Conservation (phyloP, 2,113 vertebrate genomes). For the Pionites leucogaster region DNA sequence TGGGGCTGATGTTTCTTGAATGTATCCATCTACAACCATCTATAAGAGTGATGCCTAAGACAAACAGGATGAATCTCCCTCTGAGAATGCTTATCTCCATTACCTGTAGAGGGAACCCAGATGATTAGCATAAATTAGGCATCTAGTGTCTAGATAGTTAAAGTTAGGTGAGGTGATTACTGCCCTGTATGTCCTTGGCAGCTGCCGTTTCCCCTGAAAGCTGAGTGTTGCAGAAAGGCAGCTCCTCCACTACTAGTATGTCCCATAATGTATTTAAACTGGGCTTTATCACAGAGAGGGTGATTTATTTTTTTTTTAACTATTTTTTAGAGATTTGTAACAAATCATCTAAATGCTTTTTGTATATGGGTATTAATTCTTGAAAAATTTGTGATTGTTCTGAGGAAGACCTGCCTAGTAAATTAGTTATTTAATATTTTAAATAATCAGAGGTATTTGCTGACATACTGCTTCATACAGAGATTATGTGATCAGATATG, state of each 20-base stretch:
- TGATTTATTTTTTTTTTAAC: neutral
- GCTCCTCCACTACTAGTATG: neutral
- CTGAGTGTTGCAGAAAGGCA: neutral
- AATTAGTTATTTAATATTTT: constrained; percentile 44
- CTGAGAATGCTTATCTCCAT: neutral
- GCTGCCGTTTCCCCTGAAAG: neutral
- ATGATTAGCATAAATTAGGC: constrained; percentile 48
- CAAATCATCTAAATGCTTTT: constrained; percentile 19
- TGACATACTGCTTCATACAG: constrained; percentile 54
- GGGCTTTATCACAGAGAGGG: neutral
- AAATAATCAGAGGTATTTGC: constrained; percentile 47
- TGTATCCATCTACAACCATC: neutral
- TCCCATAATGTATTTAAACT: constrained; percentile 13
- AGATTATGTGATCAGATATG: constrained; percentile 57
- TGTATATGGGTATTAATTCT: constrained; percentile 33
- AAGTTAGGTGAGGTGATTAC: neutral
- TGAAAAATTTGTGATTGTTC: constrained; percentile 26
- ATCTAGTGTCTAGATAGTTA: neutral
- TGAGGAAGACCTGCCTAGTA: constrained; percentile 42
- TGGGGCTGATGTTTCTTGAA: neutral
- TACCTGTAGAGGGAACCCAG: constrained; percentile 25
- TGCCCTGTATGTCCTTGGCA: neutral
- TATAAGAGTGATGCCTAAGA: constrained; percentile 20
- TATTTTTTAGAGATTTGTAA: neutral
- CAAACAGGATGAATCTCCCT: constrained; percentile 37